These are phyloP conservation scores for Drosophila neocordata DNA, from an alignment of 1,140 invertebrate genomes.

Conservation along the genomic window DNA sequence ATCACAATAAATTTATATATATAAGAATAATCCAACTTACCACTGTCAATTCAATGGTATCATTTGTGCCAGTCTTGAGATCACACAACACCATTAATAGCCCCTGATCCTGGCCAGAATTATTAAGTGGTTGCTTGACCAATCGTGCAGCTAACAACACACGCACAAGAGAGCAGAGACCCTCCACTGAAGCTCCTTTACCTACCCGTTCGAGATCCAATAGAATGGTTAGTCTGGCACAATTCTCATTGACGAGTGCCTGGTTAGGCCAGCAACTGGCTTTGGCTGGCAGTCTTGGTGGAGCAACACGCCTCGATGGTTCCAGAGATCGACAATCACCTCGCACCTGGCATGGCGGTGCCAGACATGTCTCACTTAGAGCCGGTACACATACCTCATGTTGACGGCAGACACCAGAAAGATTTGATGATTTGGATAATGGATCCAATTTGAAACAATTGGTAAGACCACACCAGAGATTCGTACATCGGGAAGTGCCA, in stretches of 20 bases:
- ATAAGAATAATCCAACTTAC: conserved; percentile 84
- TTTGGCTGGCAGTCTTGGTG: conserved; percentile 89
- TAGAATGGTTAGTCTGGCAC: conserved; percentile 89
- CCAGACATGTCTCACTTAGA: conserved; percentile 89
- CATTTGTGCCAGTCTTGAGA: conserved; percentile 89
- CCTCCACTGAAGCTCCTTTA: conserved; percentile 89
- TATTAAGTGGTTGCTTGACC: conserved; percentile 70
- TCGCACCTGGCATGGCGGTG: conserved; percentile 89
- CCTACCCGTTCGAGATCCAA: conserved; percentile 87
- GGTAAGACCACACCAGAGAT: conserved; percentile 92
- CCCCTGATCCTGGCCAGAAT: conserved; percentile 73
- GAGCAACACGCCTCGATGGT: conserved; percentile 88
- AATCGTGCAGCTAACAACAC: conserved; percentile 86
- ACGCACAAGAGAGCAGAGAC: conserved; percentile 88
- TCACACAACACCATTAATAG: conserved; percentile 91
- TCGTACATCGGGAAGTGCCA: conserved; percentile 90
- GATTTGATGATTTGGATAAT: conserved; percentile 83
- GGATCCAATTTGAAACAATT: conserved; percentile 88
- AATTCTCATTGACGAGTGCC: conserved; percentile 87
- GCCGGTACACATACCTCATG: conserved; percentile 88
- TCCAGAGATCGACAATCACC: conserved; percentile 92
- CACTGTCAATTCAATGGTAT: conserved; percentile 94
- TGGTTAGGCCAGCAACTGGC: conserved; percentile 91
- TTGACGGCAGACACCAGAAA: conserved; percentile 80
- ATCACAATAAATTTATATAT: not conserved